Evolutionary conservation across 2,113 vertebrate species (phyloP).

Genomic region (Candoia aspera): DNA sequence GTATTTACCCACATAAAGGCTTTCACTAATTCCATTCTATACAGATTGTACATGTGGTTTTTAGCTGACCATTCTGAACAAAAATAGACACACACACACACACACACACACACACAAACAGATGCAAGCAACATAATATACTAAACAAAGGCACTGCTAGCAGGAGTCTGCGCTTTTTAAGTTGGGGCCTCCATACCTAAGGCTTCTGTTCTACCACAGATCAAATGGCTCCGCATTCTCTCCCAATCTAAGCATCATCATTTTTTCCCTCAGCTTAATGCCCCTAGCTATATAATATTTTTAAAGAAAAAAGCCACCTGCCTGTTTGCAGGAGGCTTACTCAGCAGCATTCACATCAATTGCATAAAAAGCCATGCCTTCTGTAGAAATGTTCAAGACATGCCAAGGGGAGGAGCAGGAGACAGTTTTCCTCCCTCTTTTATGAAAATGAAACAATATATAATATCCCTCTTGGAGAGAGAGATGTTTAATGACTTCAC

Average conservation of each 20-base stretch:
- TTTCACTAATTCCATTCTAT: conserved; percentile 64
- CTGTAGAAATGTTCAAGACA: conserved; percentile 61
- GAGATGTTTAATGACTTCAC: neutral
- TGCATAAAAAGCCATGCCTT: conserved; percentile 73
- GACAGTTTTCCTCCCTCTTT: neutral
- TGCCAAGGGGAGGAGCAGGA: conserved; percentile 44
- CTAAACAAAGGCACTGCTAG: conserved; percentile 75
- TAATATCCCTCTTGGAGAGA: neutral
- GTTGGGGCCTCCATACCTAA: conserved; percentile 29
- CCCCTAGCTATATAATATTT: conserved; percentile 15
- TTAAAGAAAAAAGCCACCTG: conserved; percentile 29
- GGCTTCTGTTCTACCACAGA: conserved; percentile 14
- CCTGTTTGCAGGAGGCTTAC: conserved; percentile 51
- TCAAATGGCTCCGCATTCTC: conserved; percentile 40
- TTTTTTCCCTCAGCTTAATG: conserved; percentile 34
- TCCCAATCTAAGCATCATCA: conserved; percentile 33
- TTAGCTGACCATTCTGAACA: conserved; percentile 61
- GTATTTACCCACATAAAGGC: conserved; percentile 66
- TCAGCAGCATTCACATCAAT: conserved; percentile 75
- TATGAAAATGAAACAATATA: neutral
- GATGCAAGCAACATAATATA: conserved; percentile 48
- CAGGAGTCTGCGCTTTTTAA: conserved; percentile 53
- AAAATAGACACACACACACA: conserved; percentile 5
- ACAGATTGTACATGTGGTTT: conserved; percentile 66
- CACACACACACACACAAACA: conserved; percentile 22